These are phyloP conservation scores for Theodoxus fluviatilis DNA, from an alignment of 2,888 invertebrate species.

Conservation along the genomic window DNA sequence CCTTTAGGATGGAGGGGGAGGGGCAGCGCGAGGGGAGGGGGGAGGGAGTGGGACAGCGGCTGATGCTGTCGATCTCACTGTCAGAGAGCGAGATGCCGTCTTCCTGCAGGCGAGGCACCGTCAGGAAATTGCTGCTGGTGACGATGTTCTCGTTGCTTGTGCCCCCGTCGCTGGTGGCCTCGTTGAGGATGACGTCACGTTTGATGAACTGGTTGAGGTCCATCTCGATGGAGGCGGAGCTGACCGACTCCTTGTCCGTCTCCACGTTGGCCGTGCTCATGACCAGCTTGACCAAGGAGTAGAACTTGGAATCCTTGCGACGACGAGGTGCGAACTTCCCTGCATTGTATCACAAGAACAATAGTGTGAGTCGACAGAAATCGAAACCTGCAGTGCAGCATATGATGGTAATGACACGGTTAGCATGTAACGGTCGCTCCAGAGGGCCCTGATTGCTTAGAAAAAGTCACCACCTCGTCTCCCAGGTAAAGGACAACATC, in stretches of 20 bases:
- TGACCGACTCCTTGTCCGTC: slow-evolving; percentile 36
- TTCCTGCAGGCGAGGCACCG: slow-evolving; percentile 28
- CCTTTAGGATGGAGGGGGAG: slow-evolving; percentile 33
- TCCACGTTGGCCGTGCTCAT: slow-evolving; percentile 39
- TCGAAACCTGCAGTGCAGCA: not conserved
- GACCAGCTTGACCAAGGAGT: slow-evolving; percentile 38
- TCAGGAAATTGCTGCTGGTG: slow-evolving; percentile 30
- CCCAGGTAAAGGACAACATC: no score
- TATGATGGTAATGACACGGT: not conserved
- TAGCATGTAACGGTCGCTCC: no score
- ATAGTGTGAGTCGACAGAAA: no score
- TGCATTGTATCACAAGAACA: no score
- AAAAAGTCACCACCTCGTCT: no score
- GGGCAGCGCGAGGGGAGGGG: no score
- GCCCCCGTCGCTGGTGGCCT: slow-evolving; percentile 28
- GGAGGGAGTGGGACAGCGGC: no score
- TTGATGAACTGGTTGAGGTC: slow-evolving; percentile 35
- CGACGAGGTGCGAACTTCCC: slow-evolving; percentile 39
- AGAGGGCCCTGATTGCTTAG: no score
- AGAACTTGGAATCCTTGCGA: slow-evolving; percentile 41
- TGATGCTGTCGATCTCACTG: no score
- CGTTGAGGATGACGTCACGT: slow-evolving; percentile 35
- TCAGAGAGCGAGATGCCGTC: slow-evolving; percentile 26
- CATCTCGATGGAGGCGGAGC: slow-evolving; percentile 36
- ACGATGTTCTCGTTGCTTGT: slow-evolving; percentile 36